Evolutionary conservation across 1,140 invertebrate species (phyloP), one percentile per base, ranked within the genome.

Genomic region (Latrodectus geometricus): DNA sequence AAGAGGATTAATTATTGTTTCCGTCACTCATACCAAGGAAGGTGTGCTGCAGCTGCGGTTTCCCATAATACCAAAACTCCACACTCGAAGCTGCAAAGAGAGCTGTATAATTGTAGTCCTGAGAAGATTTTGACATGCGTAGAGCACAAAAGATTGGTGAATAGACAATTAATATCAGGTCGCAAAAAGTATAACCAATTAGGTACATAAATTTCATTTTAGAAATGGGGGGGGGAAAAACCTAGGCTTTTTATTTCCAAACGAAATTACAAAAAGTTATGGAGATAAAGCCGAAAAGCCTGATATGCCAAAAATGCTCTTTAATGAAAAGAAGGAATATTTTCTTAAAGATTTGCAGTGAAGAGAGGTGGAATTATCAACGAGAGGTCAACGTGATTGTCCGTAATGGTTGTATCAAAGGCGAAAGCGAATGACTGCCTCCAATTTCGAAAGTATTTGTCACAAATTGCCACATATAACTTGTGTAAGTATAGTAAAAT

Each of bases 1-100:
- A 92, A 92, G 88, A 72, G 90, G 79, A 87, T 90, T 50, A 90
- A 91, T 89, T 90, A 85, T 75, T 76, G 89, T 5, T 72, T 77
- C 9, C 88, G 87, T 66, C 75, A 86, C 0, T 88, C 86, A 0
- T 92, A 91, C 70, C 49, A 81, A 49, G 21, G 20, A 12, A 50
- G 79, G 15, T 81, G 61, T 48, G 21, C 35, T 66, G 35, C 66
- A 8, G 61, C 79, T n/a, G 79, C 21, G 20, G 61, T 70, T 15
- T 21, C 5, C 8, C 21, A 72, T 65, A 81, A 81, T 35, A 69
- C n/a, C 4, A 21, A n/a, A 17, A 8, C 20, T 9, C 50, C 50
- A 9, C 12, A 20, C 9, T 17, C 17, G 17, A 61, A 23, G 20
- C 17, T 77, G 8, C 54, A 61, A 15, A 77, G 48, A 61, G n/a